Base-by-base conservation (phyloP, 2,888 invertebrate species). In the Cyclophora albipunctata region DNA sequence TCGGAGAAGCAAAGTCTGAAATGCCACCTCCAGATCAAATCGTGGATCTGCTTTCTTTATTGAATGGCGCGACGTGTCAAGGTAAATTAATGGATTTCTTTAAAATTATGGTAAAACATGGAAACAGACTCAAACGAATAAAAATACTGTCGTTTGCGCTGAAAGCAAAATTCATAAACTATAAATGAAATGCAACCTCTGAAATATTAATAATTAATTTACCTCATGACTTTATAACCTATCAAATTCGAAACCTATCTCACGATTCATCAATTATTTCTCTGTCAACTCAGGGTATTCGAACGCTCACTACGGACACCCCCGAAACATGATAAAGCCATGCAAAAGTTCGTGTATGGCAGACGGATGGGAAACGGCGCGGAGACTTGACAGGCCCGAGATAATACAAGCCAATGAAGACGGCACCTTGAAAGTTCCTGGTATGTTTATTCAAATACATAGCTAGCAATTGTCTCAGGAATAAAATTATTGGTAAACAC, bases 291-390 rank as follows among this genome's bases (percentile, higher is more conserved):
- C 73, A 76, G 90, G 82, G 20, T 91, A 87, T 65, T 91, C 91
- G 34, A 91, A 92, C 62, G 92, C 92, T 3, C 92, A 92, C 69
- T 92, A 87, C 62, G 92, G 92, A 0, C 91, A 92, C 65, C 92
- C 92, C 0, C 80, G 86, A 34, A 92, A 92, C 62, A 78, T 92
- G 55, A 90, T 92, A 46, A 87, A 90, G 55, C 87, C 90, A 0
- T 81, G 80, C 49, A 84, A 81, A 53, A 85, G 90, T 40, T 60
- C 73, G 3, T 83, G 83, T 46, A 92, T 92, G 91, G 88, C 85
- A 0, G 92, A 92, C 56, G 92, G 92, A 0, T 92, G 92, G 92
- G 92, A 92, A 68, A 92, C 92, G 0, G 92, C 92, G 0, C 74
- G 92, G 49, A 77, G 91, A 47, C 73, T 91, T 3, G 91, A 92